These are phyloP conservation scores for Pachycephus smyrnensis DNA, from an alignment of 2,888 invertebrate species.

Conservation along the genomic window DNA sequence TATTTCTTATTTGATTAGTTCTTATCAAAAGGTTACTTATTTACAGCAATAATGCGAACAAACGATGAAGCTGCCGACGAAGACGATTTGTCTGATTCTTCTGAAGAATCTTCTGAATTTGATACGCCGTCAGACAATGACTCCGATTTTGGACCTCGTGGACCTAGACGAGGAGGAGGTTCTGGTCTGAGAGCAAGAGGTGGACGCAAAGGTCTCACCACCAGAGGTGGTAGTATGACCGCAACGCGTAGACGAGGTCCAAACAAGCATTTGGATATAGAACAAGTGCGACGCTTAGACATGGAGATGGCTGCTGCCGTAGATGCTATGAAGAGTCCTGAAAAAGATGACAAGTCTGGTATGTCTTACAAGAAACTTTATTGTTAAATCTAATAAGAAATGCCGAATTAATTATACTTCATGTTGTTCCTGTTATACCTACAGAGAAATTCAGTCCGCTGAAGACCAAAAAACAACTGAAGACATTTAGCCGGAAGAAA, in stretches of 20 bases:
- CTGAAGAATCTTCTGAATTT: slow-evolving; percentile 58
- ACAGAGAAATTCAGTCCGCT: slow-evolving; percentile 36
- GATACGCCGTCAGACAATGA: slow-evolving; percentile 61
- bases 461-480: slow-evolving; percentile 49
- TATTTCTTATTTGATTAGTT: neutral
- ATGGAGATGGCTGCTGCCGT: slow-evolving; percentile 66
- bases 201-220: slow-evolving; percentile 60
- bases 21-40: neutral
- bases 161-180: slow-evolving; percentile 49
- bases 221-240: slow-evolving; percentile 59
- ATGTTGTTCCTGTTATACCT: neutral
- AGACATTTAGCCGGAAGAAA: slow-evolving; percentile 50
- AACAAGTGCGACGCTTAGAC: slow-evolving; percentile 61
- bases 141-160: slow-evolving; percentile 60
- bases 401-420: neutral
- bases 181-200: slow-evolving; percentile 55
- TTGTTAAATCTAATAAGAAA: neutral
- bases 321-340: slow-evolving; percentile 63
- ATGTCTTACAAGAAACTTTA: slow-evolving; percentile 1
- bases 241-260: slow-evolving; percentile 52
- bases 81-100: slow-evolving; percentile 44
- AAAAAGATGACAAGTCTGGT: slow-evolving; percentile 56
- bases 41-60: neutral
- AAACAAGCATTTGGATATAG: slow-evolving; percentile 61
- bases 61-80: slow-evolving; percentile 46